phyloP scores from a whole-genome alignment of 1,140 invertebrate genomes.

The Zaprionus lachaisei region DNA sequence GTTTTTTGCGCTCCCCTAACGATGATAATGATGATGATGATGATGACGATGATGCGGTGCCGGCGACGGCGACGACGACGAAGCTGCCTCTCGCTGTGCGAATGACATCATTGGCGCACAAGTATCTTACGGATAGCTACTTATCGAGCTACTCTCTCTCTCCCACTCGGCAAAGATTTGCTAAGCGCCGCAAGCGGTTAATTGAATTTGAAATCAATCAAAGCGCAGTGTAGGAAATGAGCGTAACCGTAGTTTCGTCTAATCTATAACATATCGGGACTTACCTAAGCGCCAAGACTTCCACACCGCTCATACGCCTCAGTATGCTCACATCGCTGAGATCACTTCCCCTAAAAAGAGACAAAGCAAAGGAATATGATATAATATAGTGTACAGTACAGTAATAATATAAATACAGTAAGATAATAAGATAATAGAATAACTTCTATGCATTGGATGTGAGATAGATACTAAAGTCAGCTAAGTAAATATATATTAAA shows the following conservation, averaged over 20 bases:
- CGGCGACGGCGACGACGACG: constrained; percentile 25
- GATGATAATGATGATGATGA: constrained; percentile 32
- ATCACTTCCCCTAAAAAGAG: constrained; percentile 91
- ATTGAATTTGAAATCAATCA: constrained; percentile 52
- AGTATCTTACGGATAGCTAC: constrained; percentile 40
- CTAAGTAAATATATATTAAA: too few relatives aligned
- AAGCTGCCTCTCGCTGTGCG: constrained; percentile 40
- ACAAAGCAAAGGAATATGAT: constrained; percentile 29
- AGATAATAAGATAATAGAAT: too few relatives aligned
- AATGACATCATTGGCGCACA: constrained; percentile 51
- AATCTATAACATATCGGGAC: constrained; percentile 35
- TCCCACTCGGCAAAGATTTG: not conserved
- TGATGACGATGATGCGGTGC: constrained; percentile 27
- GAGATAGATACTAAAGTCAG: too few relatives aligned
- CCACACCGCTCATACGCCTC: constrained; percentile 91
- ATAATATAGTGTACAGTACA: constrained; percentile 42
- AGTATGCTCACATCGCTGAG: constrained; percentile 91
- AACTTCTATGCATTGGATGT: too few relatives aligned
- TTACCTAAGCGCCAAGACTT: constrained; percentile 92
- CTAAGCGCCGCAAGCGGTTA: constrained; percentile 20
- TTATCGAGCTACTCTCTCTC: not conserved
- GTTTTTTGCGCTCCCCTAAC: constrained; percentile 65
- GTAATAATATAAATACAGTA: too few relatives aligned
- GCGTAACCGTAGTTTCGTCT: constrained; percentile 14
- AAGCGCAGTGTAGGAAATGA: constrained; percentile 43